Base-by-base conservation (phyloP, 1,140 invertebrate genomes). In the Cryptotermes secundus region DNA sequence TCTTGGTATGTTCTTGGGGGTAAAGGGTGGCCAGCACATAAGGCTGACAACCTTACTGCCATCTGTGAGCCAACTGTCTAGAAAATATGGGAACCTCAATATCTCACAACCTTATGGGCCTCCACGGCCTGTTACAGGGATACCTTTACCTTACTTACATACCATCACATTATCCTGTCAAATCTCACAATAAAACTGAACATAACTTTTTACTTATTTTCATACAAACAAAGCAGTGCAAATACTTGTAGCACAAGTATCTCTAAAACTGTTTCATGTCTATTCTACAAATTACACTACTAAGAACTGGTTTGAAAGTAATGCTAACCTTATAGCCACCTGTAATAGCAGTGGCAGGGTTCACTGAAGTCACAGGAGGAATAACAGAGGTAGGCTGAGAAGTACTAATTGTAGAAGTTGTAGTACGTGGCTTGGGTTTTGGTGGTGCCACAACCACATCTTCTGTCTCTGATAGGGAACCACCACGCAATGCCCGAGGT, bases 401-500 rank as follows among this genome's bases (percentile, higher is more conserved):
- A 22, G 53, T 59, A 24, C 2, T 59, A n/a, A 59, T 59, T 6
- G 53, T n/a, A 59, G 53, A 10, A 59, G 26, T 72, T 26, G 92
- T 92, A 14, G 94, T 94, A 86, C 94, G 92, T 1, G 95, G 95
- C 87, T 94, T 92, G 81, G 94, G 93, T 24, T 94, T 92, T 19
- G 95, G 95, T 0, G 94, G 83, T 26, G 81, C 45, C 80, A 65
- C 94, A 10, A 87, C 91, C 86, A 86, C 92, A 81, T 88, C 86
- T 59, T 88, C 84, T 38, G 84, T 85, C 87, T 94, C 93, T 1
- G 92, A 92, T 65, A 94, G 88, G 45, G 93, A 94, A 87, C 93
- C 92, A 42, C 93, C 91, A 85, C 94, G 90, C 26, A 93, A 94
- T 0, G 92, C 91, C 85, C 94, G 91, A 35, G 95, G 95, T 88